Evolutionary conservation across 2,113 vertebrate genomes (phyloP).

Genomic region (Scartelaos histophorus): DNA sequence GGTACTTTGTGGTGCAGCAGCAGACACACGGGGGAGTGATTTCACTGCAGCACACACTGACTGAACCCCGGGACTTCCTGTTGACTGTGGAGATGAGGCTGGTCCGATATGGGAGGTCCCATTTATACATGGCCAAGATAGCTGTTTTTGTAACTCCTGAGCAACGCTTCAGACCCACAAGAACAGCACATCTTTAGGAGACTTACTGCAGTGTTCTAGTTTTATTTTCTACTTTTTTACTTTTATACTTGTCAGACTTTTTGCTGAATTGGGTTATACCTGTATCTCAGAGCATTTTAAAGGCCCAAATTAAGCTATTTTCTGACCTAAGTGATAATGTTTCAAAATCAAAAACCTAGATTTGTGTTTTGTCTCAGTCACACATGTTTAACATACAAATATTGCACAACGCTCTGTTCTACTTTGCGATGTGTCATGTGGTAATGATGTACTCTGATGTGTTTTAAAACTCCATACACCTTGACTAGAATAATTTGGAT

Average conservation of each 20-base stretch:
- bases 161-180: conserved; percentile 17
- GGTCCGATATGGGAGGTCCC: conserved; percentile 42
- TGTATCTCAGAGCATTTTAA: too few species aligned
- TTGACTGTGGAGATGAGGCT: conserved; percentile 63
- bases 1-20: conserved; percentile 35
- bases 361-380: too few species aligned
- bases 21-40: conserved; percentile 50
- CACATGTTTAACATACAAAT: too few species aligned
- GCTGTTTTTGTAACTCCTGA: conserved; percentile 59
- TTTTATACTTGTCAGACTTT: not conserved
- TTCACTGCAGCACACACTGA: conserved; percentile 30
- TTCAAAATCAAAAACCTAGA: too few species aligned
- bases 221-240: conserved; percentile 2
- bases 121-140: conserved; percentile 60
- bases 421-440: too few species aligned
- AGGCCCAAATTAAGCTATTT: too few species aligned
- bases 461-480: too few species aligned
- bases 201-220: not conserved
- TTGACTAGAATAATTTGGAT: too few species aligned
- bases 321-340: too few species aligned
- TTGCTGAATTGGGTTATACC: not conserved
- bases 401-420: too few species aligned
- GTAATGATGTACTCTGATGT: too few species aligned
- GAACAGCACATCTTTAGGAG: conserved; percentile 13
- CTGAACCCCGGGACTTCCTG: conserved; percentile 51